phyloP scores from a whole-genome alignment of 2,113 vertebrate genomes.

The Mormyrus iriodes region DNA sequence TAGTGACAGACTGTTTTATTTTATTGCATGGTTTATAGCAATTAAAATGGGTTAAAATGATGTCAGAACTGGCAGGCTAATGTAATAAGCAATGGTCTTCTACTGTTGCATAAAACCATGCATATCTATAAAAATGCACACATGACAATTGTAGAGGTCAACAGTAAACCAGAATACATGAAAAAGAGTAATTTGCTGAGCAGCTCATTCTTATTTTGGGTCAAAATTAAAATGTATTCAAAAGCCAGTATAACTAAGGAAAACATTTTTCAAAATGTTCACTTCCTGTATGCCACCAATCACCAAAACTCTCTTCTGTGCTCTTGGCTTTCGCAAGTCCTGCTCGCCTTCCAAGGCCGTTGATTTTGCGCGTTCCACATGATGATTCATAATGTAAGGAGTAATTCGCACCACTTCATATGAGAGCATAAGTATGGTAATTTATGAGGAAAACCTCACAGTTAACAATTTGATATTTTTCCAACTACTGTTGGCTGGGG shows the following conservation, averaged over 20 bases:
- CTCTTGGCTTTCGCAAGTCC: not conserved
- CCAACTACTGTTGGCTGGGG: not conserved
- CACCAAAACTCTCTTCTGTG: not conserved
- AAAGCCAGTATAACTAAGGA: not conserved
- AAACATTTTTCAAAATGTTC: not conserved
- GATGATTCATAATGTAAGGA: not conserved
- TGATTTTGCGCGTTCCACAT: not conserved
- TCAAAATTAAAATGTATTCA: not conserved
- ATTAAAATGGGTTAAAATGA: not conserved
- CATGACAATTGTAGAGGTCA: not conserved
- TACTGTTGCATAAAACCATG: not conserved
- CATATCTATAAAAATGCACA: not conserved
- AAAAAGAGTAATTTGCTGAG: not conserved
- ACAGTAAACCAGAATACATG: not conserved
- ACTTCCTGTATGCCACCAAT: not conserved
- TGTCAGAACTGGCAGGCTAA: not conserved
- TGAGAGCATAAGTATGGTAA: conserved; percentile 2
- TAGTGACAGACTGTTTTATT: not conserved
- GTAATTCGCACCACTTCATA: not conserved
- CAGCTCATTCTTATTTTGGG: not conserved
- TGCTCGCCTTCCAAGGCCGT: not conserved
- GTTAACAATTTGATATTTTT: not conserved
- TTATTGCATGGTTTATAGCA: not conserved
- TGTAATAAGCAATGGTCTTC: not conserved
- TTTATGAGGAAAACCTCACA: conserved; percentile 9